A percentile compares a stretch with the other conserved stretches of the same genome.
Evolutionary conservation across 2,888 invertebrate species (phyloP).

Genomic region (Sminthurides aquaticus): DNA sequence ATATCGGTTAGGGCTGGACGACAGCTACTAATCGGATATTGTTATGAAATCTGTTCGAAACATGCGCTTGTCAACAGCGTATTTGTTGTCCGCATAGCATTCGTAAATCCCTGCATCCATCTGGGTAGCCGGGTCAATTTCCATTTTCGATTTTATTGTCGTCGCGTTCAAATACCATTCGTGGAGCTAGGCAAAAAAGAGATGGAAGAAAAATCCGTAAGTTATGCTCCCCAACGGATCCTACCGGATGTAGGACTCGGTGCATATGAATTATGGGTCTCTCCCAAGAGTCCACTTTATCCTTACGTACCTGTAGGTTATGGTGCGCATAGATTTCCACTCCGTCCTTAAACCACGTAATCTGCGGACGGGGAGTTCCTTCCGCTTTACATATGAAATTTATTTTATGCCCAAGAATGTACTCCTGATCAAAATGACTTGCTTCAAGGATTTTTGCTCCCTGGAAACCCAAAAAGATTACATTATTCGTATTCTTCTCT

Average conservation of each 20-base stretch:
- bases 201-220: not conserved
- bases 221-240: not conserved
- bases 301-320: slow-evolving; percentile 79
- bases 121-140: slow-evolving; percentile 90
- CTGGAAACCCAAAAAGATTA: slow-evolving; percentile 52
- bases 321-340: slow-evolving; percentile 84
- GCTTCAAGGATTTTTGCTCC: slow-evolving; percentile 82
- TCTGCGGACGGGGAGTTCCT: slow-evolving; percentile 77
- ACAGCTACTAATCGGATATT: slow-evolving; percentile 69
- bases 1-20: no score
- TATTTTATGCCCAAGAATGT: slow-evolving; percentile 87
- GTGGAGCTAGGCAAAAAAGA: slow-evolving; percentile 65
- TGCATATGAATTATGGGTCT: no score
- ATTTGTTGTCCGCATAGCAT: slow-evolving; percentile 89
- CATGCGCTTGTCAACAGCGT: slow-evolving; percentile 79
- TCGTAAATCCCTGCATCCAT: slow-evolving; percentile 95
- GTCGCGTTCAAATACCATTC: slow-evolving; percentile 79
- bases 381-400: slow-evolving; percentile 85
- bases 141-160: slow-evolving; percentile 81
- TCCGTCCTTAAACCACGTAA: slow-evolving; percentile 90
- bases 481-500: no score
- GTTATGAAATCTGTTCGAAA: slow-evolving; percentile 91
- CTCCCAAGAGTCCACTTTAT: no score
- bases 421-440: slow-evolving; percentile 88
- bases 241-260: not conserved